Conservation (phyloP, 2,888 invertebrate species). For the Drosophila meridiana region DNA sequence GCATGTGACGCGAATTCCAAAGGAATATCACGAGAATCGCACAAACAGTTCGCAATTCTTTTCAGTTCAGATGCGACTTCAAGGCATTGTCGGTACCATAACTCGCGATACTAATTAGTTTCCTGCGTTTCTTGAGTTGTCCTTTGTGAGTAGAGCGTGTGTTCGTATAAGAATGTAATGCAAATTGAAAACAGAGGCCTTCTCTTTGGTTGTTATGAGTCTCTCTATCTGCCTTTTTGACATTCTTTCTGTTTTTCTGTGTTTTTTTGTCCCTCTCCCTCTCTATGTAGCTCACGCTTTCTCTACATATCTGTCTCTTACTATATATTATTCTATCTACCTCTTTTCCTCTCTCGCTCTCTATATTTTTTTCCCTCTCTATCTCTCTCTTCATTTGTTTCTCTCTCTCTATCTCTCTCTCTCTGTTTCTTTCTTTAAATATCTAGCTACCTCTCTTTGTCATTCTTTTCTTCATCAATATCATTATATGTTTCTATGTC, state of each 20-base stretch:
- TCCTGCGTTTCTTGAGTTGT: not conserved
- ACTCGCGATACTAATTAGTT: conserved; percentile 5
- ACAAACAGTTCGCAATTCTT: not conserved
- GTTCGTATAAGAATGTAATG: not conserved
- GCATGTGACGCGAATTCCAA: not conserved
- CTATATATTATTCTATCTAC: not conserved
- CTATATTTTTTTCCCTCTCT: too few relatives aligned
- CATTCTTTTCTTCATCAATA: too few relatives aligned
- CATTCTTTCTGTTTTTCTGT: not conserved
- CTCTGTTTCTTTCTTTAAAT: too few relatives aligned
- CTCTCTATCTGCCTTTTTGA: too few relatives aligned
- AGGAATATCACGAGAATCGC: not conserved
- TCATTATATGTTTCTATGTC: too few relatives aligned
- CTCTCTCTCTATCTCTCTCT: not conserved
- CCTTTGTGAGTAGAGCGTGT: not conserved
- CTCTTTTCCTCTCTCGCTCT: not conserved
- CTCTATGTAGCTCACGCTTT: not conserved
- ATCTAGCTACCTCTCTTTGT: not conserved
- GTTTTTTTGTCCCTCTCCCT: too few relatives aligned
- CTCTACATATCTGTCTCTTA: not conserved
- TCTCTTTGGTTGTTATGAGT: not conserved
- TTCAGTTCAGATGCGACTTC: not conserved
- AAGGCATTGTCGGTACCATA: conserved; percentile 1
- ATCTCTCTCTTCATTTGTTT: not conserved
- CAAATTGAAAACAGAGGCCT: not conserved